A percentile compares a stretch with the other conserved stretches of the same genome.
Conservation (phyloP, 2,113 vertebrate genomes). For the Alouatta palliata region DNA sequence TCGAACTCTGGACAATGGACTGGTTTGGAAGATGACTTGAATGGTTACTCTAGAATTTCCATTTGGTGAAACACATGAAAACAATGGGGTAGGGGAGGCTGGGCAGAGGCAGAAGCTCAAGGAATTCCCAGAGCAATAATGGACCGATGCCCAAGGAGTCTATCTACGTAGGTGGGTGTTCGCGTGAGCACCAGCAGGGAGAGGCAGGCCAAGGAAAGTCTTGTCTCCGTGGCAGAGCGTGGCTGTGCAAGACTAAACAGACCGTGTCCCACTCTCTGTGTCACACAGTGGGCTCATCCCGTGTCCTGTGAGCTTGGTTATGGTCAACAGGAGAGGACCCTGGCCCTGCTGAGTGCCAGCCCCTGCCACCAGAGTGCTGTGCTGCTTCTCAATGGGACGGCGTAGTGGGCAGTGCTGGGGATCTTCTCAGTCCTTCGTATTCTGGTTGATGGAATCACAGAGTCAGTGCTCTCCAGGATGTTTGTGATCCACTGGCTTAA, state of each 20-base stretch:
- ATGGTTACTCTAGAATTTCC: neutral
- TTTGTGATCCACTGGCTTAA: neutral
- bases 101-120: neutral
- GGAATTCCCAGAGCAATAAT: neutral
- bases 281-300: neutral
- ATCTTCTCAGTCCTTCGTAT: neutral
- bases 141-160: rapidly evolving
- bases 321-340: neutral
- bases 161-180: neutral
- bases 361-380: too few species aligned
- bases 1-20: rapidly evolving
- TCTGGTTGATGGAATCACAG: neutral
- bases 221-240: rapidly evolving
- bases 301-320: too few species aligned
- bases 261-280: neutral
- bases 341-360: too few species aligned
- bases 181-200: neutral
- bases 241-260: neutral
- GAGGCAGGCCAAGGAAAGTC: rapidly evolving
- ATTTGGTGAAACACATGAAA: neutral
- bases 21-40: neutral
- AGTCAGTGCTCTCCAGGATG: neutral
- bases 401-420: too few species aligned
- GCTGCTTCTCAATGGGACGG: neutral
- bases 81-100: neutral